phyloP scores from a whole-genome alignment of 2,888 invertebrate species.

The Coelinius sp. region DNA sequence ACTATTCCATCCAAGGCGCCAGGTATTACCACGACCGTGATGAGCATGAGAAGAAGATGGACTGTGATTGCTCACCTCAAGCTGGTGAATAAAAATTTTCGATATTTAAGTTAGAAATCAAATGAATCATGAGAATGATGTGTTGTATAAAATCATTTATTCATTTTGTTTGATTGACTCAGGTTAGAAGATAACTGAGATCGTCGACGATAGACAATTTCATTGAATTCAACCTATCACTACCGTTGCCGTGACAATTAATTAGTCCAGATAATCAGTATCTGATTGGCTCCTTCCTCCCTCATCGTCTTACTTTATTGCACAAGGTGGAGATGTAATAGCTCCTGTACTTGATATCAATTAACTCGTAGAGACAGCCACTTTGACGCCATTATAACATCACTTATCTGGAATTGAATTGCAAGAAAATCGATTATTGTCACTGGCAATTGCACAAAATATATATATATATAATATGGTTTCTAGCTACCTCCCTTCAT shows the following conservation, averaged over 20 bases:
- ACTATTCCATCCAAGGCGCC: conserved; percentile 47
- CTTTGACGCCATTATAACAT: conserved; percentile 11
- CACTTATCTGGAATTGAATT: conserved; percentile 2
- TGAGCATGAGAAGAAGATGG: conserved; percentile 51
- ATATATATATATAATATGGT: not conserved
- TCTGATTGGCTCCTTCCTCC: conserved; percentile 44
- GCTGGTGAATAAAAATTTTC: conserved; percentile 4
- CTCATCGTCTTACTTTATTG: conserved; percentile 28
- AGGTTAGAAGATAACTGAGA: not conserved
- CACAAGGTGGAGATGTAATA: conserved; percentile 35
- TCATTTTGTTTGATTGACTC: not conserved
- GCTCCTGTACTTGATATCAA: conserved; percentile 25
- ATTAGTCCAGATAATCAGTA: conserved; percentile 46
- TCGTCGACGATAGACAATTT: conserved; percentile 11
- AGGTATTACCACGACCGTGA: conserved; percentile 54
- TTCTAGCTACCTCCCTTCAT: not conserved
- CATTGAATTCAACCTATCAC: conserved; percentile 21
- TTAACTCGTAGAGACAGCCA: conserved; percentile 30
- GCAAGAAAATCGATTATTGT: not conserved
- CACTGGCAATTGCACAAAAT: not conserved
- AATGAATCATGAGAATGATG: not conserved
- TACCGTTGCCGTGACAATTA: conserved; percentile 39
- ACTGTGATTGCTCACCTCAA: conserved; percentile 13
- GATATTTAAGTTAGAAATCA: conserved; percentile 17
- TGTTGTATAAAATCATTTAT: no score